Conservation (phyloP, 2,888 invertebrate genomes). For the Nineta flava region DNA sequence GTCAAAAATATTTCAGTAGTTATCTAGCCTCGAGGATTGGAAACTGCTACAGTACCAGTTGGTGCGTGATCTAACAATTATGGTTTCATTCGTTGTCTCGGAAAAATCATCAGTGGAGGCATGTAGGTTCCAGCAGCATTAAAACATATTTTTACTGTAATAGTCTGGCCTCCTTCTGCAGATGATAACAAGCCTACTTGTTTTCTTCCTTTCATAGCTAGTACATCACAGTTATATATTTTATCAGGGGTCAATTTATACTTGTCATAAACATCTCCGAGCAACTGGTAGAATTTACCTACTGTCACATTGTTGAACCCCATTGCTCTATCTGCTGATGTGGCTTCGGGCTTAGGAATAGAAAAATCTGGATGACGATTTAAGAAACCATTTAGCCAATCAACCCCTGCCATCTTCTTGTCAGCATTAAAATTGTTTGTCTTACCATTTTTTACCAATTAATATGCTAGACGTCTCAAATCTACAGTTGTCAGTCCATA, state of each 20-base stretch:
- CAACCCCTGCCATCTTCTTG: slow-evolving; percentile 18
- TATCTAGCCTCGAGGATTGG: slow-evolving; percentile 11
- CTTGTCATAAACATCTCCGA: slow-evolving; percentile 16
- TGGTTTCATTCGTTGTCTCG: slow-evolving; percentile 15
- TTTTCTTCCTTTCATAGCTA: slow-evolving; percentile 7
- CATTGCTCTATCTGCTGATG: slow-evolving; percentile 13
- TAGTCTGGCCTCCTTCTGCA: slow-evolving; percentile 16
- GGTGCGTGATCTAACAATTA: slow-evolving; percentile 18
- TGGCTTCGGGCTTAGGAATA: slow-evolving; percentile 13
- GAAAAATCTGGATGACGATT: slow-evolving; percentile 13
- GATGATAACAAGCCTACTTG: slow-evolving; percentile 13
- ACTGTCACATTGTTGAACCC: slow-evolving; percentile 17
- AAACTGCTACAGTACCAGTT: slow-evolving; percentile 16
- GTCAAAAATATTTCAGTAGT: slow-evolving; percentile 11
- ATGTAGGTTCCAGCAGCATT: too few species aligned
- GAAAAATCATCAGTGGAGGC: too few species aligned
- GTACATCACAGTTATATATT: slow-evolving; percentile 16
- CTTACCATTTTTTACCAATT: slow-evolving; percentile 10
- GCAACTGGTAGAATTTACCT: slow-evolving; percentile 13
- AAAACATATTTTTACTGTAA: slow-evolving; percentile 13
- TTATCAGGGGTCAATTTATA: slow-evolving; percentile 9
- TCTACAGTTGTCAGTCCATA: slow-evolving; percentile 14
- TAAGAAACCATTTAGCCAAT: slow-evolving; percentile 18
- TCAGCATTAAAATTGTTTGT: slow-evolving; percentile 15
- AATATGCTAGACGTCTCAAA: slow-evolving; percentile 13